Base-by-base conservation (phyloP, 92 coral and sea anemone genomes). In the Parazoanthus darwini region DNA sequence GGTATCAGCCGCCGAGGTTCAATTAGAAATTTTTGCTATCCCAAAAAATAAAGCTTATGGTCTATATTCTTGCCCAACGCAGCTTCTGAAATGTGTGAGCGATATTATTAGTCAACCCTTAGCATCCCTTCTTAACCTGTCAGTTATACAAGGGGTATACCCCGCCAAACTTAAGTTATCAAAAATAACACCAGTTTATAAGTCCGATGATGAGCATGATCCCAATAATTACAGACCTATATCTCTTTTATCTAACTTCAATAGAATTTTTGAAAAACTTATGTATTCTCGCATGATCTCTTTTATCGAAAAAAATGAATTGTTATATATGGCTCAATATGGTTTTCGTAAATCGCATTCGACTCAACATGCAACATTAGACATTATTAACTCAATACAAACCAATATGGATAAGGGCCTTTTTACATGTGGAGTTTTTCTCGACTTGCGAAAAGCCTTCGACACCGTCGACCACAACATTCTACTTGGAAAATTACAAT, bases 351-450 rank as follows among this genome's bases (percentile, higher is more conserved):
- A 71, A 68, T 18, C 26, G 22, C 86, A 82, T 76, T 81, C 91
- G 42, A 88, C 91, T 33, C 88, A 88, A 81, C 66, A 89, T 84
- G 90, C 90, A 88, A 88, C 67, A 29, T 73, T 88, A 43, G 90
- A 79, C 71, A 88, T 88, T 78, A 81, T 88, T 78, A 33, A 42
- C 80, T 79, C 72, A 81, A 81, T 26, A 65, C 67, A 81, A 79
- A 43, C 59, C 59, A 63, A 79, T 43, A 51, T 43, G 50, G 50
- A 79, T 79, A 63, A 29, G 33, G 3, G 33, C 26, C 33, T 71
- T 71, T 71, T 26, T 71, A 71, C 76, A 71, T 71, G 76, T 71
- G 76, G 33, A 29, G 33, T 29, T 29, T 29, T 29, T 29, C 33
- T 29, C 33, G 33, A 29, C 33, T 29, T 29, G 33, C 33, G 33